Conservation (phyloP, 35 echinoderm and acorn worm species). For the Patiria miniata region DNA sequence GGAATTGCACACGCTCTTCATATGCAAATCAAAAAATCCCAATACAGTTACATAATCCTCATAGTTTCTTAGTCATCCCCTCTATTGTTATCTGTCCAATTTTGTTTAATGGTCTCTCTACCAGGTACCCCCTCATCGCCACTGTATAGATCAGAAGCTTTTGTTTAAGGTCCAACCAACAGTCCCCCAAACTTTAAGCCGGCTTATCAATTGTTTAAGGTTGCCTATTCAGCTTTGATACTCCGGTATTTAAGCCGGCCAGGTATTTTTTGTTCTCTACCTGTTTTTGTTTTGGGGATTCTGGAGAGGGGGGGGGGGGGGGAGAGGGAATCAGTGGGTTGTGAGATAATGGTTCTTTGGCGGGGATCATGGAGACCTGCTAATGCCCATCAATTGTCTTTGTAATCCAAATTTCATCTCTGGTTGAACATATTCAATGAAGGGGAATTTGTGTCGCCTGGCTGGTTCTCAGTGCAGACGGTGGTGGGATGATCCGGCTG, state of each 20-base stretch:
- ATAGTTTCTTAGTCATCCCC: slow-evolving; percentile 18
- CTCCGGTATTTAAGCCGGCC: background rate
- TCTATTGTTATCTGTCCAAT: slow-evolving; percentile 12
- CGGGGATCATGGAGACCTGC: background rate
- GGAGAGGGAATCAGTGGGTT: background rate
- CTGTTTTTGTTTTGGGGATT: background rate
- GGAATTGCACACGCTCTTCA: background rate
- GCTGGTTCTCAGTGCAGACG: background rate
- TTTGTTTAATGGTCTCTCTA: slow-evolving; percentile 15
- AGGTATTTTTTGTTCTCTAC: slow-evolving; percentile 22
- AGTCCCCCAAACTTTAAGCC: background rate
- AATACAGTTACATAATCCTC: slow-evolving; percentile 5
- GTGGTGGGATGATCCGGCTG: background rate
- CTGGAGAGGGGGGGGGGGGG: background rate
- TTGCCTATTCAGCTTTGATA: slow-evolving; percentile 16
- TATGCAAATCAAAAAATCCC: slow-evolving; percentile 11
- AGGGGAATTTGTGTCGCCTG: background rate
- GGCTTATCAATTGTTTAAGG: slow-evolving; percentile 28
- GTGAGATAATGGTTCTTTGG: background rate
- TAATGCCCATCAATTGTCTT: background rate
- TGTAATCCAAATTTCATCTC: slow-evolving; percentile 28
- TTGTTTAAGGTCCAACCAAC: background rate
- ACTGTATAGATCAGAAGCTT: background rate
- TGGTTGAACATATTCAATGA: background rate
- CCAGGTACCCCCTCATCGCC: background rate